Evolutionary conservation across 2,888 invertebrate species (phyloP).

Genomic region (Nemotelus pantherinus): DNA sequence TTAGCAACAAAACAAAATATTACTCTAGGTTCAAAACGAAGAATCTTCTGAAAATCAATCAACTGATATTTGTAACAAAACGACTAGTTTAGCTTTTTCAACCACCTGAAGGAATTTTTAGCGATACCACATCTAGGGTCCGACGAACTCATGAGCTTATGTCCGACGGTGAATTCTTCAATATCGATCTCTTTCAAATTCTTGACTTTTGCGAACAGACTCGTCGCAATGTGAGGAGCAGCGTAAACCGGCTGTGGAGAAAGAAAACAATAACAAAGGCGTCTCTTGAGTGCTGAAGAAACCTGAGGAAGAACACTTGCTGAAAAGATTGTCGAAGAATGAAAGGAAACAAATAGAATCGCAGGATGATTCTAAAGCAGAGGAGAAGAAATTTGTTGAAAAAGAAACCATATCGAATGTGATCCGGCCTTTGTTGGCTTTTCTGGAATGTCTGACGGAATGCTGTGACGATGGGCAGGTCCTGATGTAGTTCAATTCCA

Average conservation of each 20-base stretch:
- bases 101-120: constrained; percentile 49
- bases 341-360: constrained; percentile 39
- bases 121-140: constrained; percentile 61
- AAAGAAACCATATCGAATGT: constrained; percentile 52
- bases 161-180: constrained; percentile 80
- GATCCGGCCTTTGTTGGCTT: constrained; percentile 70
- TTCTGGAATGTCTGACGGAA: constrained; percentile 82
- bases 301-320: constrained; percentile 50
- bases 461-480: constrained; percentile 82
- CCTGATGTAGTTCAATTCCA: constrained; percentile 69
- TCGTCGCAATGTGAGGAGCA: constrained; percentile 60
- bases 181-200: constrained; percentile 83
- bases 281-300: constrained; percentile 53
- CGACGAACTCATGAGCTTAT: constrained; percentile 83
- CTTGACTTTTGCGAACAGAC: constrained; percentile 81
- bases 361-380: constrained; percentile 8
- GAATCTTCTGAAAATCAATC: constrained; percentile 84
- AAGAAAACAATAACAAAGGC: constrained; percentile 48
- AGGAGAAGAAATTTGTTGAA: constrained; percentile 18
- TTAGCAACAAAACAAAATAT: constrained; percentile 79
- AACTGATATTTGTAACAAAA: constrained; percentile 80
- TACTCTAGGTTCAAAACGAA: constrained; percentile 77
- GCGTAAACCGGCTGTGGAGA: constrained; percentile 2
- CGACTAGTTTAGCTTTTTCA: constrained; percentile 69
- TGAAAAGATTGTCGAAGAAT: constrained; percentile 48